Base-by-base conservation (phyloP, 2,113 vertebrate genomes). In the Thalassoma bifasciatum region DNA sequence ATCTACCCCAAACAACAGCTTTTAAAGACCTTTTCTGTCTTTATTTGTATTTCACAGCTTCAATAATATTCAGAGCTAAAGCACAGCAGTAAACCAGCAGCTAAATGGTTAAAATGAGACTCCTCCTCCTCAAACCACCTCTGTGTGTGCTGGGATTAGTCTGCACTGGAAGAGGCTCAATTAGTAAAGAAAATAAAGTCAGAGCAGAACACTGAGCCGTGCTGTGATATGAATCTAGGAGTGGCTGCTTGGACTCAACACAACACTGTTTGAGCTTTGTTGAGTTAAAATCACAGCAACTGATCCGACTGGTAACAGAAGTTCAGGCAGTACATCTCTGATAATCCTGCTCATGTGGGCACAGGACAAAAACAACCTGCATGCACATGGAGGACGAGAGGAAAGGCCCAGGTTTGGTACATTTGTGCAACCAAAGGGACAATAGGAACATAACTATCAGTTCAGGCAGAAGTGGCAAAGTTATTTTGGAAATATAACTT, bases 231-330 rank as follows among this genome's bases (percentile, higher is more conserved):
- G 44, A 70, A 64, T 77, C 54, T 47, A 80, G 75, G 73, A 75
- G 72, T 72, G 80, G 57, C 65, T 46, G 23, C 8, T 2, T 17
- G 7, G 49, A 58, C 23, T 71, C 54, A 65, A n/a, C 1, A 50
- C 26, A 62, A 73, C 56, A 66, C 40, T 51, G 22, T 64, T 22
- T 34, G 19, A 64, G 62, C 19, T 59, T 73, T 77, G 77, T 80
- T 82, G 56, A 7, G 42, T 10, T 16, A 57, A 74, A 80, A 82
- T 51, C 72, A 73, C 11, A 81, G 73, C 57, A 52, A 66, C 82
- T 36, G 30, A 84, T 75, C 81, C n/a, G 10, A 88, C 73, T 49
- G 73, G 75, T 78, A 74, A 38, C 75, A 62, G 69, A 60, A 36
- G 78, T 42, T 46, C 49, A 54, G 36, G 47, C 56, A 54, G 64